Conservation (phyloP, 2,113 vertebrate species). For the Cyprinodon brontotheroides region DNA sequence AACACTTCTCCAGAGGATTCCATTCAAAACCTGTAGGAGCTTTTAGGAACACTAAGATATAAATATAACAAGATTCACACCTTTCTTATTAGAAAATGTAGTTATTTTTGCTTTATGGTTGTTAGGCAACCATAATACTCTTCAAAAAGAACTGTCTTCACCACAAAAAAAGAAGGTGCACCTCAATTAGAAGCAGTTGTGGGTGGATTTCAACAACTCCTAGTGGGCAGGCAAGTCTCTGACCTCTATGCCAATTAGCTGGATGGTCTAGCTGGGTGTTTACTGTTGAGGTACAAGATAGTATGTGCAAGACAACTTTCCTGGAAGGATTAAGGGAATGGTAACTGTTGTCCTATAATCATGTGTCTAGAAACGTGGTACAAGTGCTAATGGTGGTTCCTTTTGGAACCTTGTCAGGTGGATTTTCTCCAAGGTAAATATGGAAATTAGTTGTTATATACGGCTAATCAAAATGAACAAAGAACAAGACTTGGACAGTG, state of each 20-base stretch:
- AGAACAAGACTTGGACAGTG: neutral
- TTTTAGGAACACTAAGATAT: conserved; percentile 5
- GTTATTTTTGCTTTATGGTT: conserved; percentile 7
- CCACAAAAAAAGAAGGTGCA: neutral
- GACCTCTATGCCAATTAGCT: conserved; percentile 6
- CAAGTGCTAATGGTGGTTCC: neutral
- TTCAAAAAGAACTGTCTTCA: neutral
- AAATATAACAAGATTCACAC: neutral
- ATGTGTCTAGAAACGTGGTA: neutral
- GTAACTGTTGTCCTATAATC: neutral
- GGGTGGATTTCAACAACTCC: conserved; percentile 6
- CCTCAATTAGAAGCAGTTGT: conserved; percentile 17
- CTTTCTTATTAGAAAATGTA: neutral
- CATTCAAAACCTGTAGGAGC: conserved; percentile 7
- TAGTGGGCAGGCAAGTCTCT: neutral
- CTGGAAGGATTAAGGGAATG: neutral
- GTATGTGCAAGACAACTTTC: neutral
- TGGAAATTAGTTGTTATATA: neutral
- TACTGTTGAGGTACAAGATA: neutral
- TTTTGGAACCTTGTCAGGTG: neutral
- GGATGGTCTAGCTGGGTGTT: neutral
- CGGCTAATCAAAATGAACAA: no score
- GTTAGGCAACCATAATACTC: neutral
- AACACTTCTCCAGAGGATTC: neutral
- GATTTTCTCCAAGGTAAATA: neutral